Evolutionary conservation across 2,113 vertebrate species (phyloP).

Genomic region (Philantomba maxwellii): DNA sequence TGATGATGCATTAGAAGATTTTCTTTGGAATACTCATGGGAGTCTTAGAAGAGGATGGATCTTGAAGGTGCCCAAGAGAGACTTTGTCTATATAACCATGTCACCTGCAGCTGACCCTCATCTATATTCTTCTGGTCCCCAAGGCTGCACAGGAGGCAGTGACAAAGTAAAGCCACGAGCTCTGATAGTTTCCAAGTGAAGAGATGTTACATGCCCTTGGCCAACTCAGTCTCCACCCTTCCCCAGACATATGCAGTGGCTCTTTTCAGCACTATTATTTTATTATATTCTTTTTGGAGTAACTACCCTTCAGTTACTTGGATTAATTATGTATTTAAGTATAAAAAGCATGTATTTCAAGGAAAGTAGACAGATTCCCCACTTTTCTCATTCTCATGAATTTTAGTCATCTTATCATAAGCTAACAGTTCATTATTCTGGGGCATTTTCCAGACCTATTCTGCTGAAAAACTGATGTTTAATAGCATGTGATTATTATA

Average conservation of each 20-base stretch:
- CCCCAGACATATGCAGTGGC: neutral
- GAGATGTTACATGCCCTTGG: neutral
- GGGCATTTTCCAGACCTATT: rapidly evolving
- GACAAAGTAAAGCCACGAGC: neutral
- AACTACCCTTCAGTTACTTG: neutral
- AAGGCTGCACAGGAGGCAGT: neutral
- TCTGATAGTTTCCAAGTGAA: neutral
- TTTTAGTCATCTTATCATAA: neutral
- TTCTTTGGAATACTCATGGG: neutral
- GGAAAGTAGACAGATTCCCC: neutral
- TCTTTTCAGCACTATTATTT: neutral
- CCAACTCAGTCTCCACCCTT: neutral
- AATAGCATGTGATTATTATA: neutral
- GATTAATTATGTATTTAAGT: neutral
- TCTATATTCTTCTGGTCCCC: neutral
- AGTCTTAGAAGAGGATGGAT: neutral
- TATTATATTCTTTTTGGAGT: neutral
- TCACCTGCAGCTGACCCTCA: neutral
- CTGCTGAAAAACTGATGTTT: neutral
- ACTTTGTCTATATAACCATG: neutral
- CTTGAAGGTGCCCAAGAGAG: neutral
- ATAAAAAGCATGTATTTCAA: neutral
- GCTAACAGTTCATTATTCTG: neutral
- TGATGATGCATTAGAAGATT: neutral
- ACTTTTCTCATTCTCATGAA: neutral